phyloP scores from a whole-genome alignment of 2,797 vertebrate genomes.

The Coregonus ussuriensis region DNA sequence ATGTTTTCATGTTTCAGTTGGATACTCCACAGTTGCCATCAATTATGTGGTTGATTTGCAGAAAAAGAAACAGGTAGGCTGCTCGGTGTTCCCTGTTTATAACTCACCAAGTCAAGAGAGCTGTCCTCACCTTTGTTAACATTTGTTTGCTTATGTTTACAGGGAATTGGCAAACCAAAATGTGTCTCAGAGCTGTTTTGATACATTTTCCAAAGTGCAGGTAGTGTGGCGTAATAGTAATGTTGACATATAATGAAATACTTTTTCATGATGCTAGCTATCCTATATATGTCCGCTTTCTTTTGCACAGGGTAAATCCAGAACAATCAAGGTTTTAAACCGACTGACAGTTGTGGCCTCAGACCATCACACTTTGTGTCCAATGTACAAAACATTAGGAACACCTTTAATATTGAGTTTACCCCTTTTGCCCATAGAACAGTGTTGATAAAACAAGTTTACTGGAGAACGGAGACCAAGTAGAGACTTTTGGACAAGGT shows the following conservation, averaged over 20 bases:
- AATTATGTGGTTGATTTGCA: slow-evolving; percentile 71
- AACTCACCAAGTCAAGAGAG: too few species aligned
- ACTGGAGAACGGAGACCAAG: too few species aligned
- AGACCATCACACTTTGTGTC: slow-evolving; percentile 85
- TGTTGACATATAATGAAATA: background rate
- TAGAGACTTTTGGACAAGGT: too few species aligned
- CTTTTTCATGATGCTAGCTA: background rate
- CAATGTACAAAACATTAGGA: background rate
- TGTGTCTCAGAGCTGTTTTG: slow-evolving; percentile 63
- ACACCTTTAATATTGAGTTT: too few species aligned
- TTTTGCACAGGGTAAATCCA: slow-evolving; percentile 83
- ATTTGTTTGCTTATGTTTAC: slow-evolving; percentile 24
- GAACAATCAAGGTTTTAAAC: slow-evolving; percentile 90
- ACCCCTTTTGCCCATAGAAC: too few species aligned
- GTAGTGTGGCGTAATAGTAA: slow-evolving; percentile 41
- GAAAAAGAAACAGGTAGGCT: slow-evolving; percentile 70
- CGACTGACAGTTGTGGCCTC: slow-evolving; percentile 87
- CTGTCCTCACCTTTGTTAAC: background rate
- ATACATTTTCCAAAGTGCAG: slow-evolving; percentile 70
- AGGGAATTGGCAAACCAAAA: slow-evolving; percentile 68
- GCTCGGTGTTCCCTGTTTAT: background rate
- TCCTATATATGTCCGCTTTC: background rate
- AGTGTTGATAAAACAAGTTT: too few species aligned
- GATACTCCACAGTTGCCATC: slow-evolving; percentile 76
- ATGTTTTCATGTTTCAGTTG: slow-evolving; percentile 62